Percentiles rank a stretch among this genome's conserved stretches.
Evolutionary conservation across 2,797 vertebrate genomes (phyloP).

Genomic region (Fistularia commersonii): DNA sequence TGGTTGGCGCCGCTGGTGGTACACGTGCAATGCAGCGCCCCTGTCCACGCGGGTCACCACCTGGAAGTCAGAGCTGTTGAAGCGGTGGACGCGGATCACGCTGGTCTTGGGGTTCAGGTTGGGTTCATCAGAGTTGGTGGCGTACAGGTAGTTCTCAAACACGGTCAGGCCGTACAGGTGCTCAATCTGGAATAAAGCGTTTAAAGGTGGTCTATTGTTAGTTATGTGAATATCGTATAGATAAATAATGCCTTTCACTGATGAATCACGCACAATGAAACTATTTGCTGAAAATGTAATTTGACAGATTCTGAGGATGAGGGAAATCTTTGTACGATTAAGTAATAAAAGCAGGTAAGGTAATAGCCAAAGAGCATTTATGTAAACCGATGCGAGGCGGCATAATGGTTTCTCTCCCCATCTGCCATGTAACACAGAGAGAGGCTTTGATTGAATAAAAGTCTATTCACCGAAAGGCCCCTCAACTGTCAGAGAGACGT

Average conservation of each 20-base stretch:
- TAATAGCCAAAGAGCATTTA: constrained; percentile 7
- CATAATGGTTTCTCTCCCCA: constrained; percentile 15
- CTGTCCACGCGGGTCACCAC: constrained; percentile 94
- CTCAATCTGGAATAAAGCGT: constrained; percentile 79
- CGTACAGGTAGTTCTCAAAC: constrained; percentile 96
- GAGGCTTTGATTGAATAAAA: constrained; percentile 40
- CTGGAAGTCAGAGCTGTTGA: constrained; percentile 95
- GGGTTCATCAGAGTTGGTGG: constrained; percentile 94
- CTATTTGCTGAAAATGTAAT: too few relatives aligned
- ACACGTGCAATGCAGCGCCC: constrained; percentile 92
- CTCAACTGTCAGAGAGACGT: constrained; percentile 51
- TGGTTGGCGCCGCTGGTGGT: constrained; percentile 94
- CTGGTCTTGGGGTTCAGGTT: constrained; percentile 96
- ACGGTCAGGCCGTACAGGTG: constrained; percentile 93
- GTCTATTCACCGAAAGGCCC: constrained; percentile 32
- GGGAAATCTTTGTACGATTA: too few relatives aligned
- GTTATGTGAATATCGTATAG: too few relatives aligned
- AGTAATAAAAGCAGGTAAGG: constrained; percentile 4
- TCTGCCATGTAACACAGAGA: constrained; percentile 27
- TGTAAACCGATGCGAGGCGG: constrained; percentile 33
- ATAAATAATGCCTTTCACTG: too few relatives aligned
- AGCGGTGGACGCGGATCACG: constrained; percentile 92
- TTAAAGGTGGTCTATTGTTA: too few relatives aligned
- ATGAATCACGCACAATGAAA: too few relatives aligned
- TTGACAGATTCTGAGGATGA: too few relatives aligned